These are phyloP conservation scores for Muricea muricata DNA, from an alignment of 92 coral and sea anemone species.

Conservation along the genomic window DNA sequence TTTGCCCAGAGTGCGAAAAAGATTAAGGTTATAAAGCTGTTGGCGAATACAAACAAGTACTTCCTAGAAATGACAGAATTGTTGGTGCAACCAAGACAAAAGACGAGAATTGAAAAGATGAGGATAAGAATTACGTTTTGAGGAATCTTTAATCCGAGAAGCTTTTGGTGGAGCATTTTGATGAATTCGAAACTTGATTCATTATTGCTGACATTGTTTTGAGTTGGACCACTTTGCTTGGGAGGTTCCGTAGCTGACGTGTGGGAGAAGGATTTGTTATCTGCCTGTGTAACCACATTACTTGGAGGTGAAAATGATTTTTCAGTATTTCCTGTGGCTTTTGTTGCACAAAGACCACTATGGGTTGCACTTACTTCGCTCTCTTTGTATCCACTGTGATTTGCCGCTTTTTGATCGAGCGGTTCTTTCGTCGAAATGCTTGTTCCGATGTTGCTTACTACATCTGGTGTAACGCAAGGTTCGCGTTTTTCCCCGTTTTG, in stretches of 20 bases:
- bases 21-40: slow-evolving; percentile 10
- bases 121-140: neutral
- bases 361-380: neutral
- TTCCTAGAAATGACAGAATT: slow-evolving; percentile 32
- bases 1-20: slow-evolving; percentile 14
- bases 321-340: neutral
- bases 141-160: neutral
- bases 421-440: neutral
- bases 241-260: too few species aligned
- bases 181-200: neutral
- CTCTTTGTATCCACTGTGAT: neutral
- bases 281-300: too few species aligned
- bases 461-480: neutral
- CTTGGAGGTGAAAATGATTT: neutral
- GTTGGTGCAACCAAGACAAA: slow-evolving; percentile 2
- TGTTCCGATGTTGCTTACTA: neutral
- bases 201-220: too few species aligned
- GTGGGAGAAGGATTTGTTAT: too few species aligned
- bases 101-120: slow-evolving; percentile 9
- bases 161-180: neutral
- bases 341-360: neutral
- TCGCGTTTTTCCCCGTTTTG: neutral
- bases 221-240: too few species aligned
- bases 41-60: slow-evolving; percentile 15
- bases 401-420: neutral